Base-by-base conservation (phyloP, 2,113 vertebrate genomes). In the Malurus elegans region DNA sequence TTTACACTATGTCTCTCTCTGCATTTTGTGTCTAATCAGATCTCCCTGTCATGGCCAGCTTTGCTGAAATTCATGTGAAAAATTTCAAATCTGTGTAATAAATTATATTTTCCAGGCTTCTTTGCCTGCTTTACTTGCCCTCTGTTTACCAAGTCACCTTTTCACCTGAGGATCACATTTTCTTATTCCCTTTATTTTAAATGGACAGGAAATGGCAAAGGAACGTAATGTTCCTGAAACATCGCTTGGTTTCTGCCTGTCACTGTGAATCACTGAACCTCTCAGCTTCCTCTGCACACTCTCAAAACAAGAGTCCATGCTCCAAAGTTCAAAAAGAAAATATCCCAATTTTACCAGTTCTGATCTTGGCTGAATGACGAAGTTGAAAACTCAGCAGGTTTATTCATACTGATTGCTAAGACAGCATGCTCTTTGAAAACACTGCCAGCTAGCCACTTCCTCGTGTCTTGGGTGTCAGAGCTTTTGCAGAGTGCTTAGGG, bases 1-100 rank as follows among this genome's bases (percentile, higher is more conserved):
- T 88, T 95, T 92, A 80, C 26, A 32, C 57, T 64, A 2, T 72
- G 26, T 64, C 23, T 74, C 48, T 88, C 53, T 83, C n/a, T 93
- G 44, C 48, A 40, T 84, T 88, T 95, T 79, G 4, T 81, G 34
- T 70, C 51, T 92, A 91, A 96, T 93, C 40, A 40, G 48, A 95
- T 93, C 71, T 87, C 58, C 58, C 38, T 74, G 71, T 71, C 79
- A 53, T 67, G 44, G 44, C 34, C 36, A 74, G n/a, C 14, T 26
- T 47, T 74, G 54, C 54, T 86, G 56, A 92, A 92, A 93, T 84
- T 56, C 5, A 34, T 36, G 15, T 84, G 72, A 95, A 71, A 86
- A 88, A 88, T 57, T 86, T 40, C 1, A 4, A 51, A 81, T 64
- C 69, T 76, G 4, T 79, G 45, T 62, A 47, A 67, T 73, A 75